Base-by-base conservation (phyloP, 1,140 invertebrate species). In the Pseudomyrmex gracilis region DNA sequence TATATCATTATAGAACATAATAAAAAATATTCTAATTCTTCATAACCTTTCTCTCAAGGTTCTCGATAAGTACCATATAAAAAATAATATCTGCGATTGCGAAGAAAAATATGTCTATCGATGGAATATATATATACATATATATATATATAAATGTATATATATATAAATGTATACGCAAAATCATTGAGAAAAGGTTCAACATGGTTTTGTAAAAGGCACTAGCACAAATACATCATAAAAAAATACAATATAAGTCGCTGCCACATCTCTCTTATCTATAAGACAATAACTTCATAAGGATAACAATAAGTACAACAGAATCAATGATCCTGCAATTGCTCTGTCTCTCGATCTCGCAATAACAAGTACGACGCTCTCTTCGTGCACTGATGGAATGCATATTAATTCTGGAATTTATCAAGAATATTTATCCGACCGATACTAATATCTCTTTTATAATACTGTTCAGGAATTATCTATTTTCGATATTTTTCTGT, bases 131-230 rank as follows among this genome's bases (percentile, higher is more conserved):
- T 34, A 34, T 34, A 34, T 34, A 5, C 5, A 34, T 34, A 34
- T 34, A 34, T 34, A 34, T 34, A 34, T 34, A 34, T 34, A 34
- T 34, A 34, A 5, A 5, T 34, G 0, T 34, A 5, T 49, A 49
- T 49, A 49, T 13, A 49, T 49, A 13, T 49, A 49, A 3, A 13
- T 51, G 12, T 51, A 82, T 78, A 85, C 15, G 80, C 71, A 83
- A 34, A 80, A 83, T 77, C 63, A 13, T 85, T 83, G 67, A 66
- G 63, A 51, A 74, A 43, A 85, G 76, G 63, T 71, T 64, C 63
- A 68, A 77, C 71, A 9, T 61, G 2, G 13, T 51, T 51, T 51
- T 45, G 24, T 80, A 7, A 76, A 77, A 84, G 66, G 24, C 63
- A 77, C 70, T 60, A 57, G n/a, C 82, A 67, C 47, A 67, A 80